Evolutionary conservation across 2,888 invertebrate species (phyloP).

Genomic region (Dinocampus coccinellae): DNA sequence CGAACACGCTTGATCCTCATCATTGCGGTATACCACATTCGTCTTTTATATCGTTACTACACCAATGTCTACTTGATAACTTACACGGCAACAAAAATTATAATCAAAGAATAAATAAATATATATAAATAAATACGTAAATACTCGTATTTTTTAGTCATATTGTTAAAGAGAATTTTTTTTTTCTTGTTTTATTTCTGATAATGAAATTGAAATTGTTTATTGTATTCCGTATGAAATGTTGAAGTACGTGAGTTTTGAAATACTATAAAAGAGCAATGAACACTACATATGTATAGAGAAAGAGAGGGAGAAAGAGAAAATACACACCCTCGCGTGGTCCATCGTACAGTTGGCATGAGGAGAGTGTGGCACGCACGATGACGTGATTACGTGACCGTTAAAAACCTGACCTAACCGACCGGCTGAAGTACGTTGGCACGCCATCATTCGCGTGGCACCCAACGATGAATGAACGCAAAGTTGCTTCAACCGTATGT

Average conservation of each 20-base stretch:
- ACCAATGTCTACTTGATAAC: conserved; percentile 31
- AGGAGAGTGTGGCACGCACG: conserved; percentile 55
- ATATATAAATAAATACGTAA: no score
- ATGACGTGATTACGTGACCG: conserved; percentile 65
- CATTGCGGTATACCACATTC: conserved; percentile 18
- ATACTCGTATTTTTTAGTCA: no score
- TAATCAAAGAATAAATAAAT: no score
- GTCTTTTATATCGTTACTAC: conserved; percentile 32
- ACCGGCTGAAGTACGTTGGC: conserved; percentile 46
- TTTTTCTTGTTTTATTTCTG: no score
- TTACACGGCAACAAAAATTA: conserved; percentile 29
- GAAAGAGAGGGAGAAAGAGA: no score
- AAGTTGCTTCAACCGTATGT: conserved; percentile 25
- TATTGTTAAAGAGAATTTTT: no score
- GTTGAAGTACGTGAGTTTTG: no score
- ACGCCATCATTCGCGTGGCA: conserved; percentile 45
- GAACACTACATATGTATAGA: no score
- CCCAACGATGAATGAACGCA: conserved; percentile 38
- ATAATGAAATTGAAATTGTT: no score
- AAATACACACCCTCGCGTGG: conserved; percentile 57
- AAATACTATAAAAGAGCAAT: no score
- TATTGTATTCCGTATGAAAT: no score
- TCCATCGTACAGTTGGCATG: conserved; percentile 51
- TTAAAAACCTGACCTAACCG: conserved; percentile 66
- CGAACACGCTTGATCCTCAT: conserved; percentile 36